Conservation (phyloP, 2,888 invertebrate genomes). For the Hoplodrina blanda region DNA sequence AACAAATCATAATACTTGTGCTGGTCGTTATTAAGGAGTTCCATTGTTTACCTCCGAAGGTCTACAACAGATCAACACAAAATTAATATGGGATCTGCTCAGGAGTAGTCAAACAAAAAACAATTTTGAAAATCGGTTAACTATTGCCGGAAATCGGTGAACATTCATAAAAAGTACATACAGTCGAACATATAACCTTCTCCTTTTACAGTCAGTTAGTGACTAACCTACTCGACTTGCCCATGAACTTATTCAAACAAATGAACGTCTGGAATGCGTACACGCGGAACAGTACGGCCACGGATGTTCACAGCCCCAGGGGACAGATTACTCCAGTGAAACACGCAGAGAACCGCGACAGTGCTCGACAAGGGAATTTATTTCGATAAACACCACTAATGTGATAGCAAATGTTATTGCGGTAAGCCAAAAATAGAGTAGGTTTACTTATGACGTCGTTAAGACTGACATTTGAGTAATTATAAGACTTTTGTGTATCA, state of each 20-base stretch:
- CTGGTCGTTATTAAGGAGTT: too few relatives aligned
- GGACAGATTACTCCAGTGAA: slow-evolving; percentile 77
- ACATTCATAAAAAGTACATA: too few relatives aligned
- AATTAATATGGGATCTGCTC: too few relatives aligned
- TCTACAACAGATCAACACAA: too few relatives aligned
- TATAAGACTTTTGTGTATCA: neutral
- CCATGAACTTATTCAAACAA: slow-evolving; percentile 23
- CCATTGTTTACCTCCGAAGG: too few relatives aligned
- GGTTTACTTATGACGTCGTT: slow-evolving; percentile 1
- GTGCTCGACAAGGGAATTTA: slow-evolving; percentile 62
- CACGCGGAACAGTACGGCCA: slow-evolving; percentile 70
- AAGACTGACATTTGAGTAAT: slow-evolving; percentile 8
- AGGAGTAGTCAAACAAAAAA: too few relatives aligned
- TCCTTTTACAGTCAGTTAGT: too few relatives aligned
- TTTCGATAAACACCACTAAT: slow-evolving; percentile 59
- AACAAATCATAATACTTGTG: too few relatives aligned
- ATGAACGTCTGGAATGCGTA: slow-evolving; percentile 59
- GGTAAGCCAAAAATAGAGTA: slow-evolving; percentile 28
- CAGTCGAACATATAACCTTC: too few relatives aligned
- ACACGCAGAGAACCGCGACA: slow-evolving; percentile 70
- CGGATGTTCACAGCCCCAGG: slow-evolving; percentile 72
- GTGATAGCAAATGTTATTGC: slow-evolving; percentile 28
- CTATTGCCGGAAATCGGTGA: too few relatives aligned
- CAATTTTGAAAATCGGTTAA: too few relatives aligned
- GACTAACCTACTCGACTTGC: slow-evolving; percentile 14